A percentile compares a stretch with the other conserved stretches of the same genome.
phyloP scores from a whole-genome alignment of 2,888 invertebrate genomes.

The Eudemis profundana region DNA sequence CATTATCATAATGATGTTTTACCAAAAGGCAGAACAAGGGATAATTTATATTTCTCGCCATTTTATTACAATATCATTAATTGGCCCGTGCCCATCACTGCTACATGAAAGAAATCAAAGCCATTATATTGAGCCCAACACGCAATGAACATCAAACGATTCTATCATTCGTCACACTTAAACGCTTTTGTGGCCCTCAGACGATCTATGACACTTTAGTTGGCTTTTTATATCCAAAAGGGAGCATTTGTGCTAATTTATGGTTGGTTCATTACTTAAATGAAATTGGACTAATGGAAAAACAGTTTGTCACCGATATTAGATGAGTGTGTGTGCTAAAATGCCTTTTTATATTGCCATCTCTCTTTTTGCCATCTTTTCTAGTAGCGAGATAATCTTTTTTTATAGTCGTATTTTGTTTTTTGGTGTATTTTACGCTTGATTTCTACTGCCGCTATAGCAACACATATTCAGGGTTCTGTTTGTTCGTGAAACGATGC shows the following conservation, averaged over 20 bases:
- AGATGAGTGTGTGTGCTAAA: neutral
- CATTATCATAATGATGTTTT: too few relatives aligned
- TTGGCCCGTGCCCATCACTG: neutral
- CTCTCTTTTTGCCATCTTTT: too few relatives aligned
- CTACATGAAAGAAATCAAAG: neutral
- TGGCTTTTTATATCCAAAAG: constrained; percentile 74
- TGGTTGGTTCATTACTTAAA: constrained; percentile 65
- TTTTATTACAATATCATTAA: neutral
- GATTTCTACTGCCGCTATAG: too few relatives aligned
- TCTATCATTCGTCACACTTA: neutral
- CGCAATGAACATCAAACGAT: constrained; percentile 26
- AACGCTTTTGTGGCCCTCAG: constrained; percentile 8
- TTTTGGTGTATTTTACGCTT: too few relatives aligned
- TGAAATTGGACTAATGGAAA: constrained; percentile 56
- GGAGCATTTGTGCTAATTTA: constrained; percentile 71
- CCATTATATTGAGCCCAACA: neutral
- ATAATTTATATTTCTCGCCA: neutral
- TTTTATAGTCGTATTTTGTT: too few relatives aligned
- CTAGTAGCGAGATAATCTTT: too few relatives aligned
- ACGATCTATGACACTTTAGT: constrained; percentile 74
- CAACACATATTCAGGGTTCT: too few relatives aligned
- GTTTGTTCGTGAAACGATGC: too few relatives aligned
- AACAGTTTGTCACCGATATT: constrained; percentile 20
- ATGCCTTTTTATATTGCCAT: neutral
- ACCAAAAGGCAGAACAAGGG: too few relatives aligned